A percentile compares a stretch with the other conserved stretches of the same genome.
Evolutionary conservation across 2,113 vertebrate species (phyloP).

Genomic region (Mola mola): DNA sequence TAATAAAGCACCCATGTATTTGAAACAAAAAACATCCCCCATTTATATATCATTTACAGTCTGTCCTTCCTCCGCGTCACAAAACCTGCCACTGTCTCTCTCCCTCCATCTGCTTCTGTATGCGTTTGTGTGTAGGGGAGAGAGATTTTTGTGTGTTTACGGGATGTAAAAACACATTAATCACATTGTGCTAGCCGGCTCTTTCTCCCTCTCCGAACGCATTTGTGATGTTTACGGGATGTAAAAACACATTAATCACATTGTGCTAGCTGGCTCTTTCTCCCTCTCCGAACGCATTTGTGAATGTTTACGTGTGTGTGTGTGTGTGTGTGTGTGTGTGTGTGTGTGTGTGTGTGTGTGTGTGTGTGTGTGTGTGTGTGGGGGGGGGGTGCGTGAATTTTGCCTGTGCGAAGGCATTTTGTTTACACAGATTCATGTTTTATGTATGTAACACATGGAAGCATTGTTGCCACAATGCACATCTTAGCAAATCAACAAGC

Average conservation of each 20-base stretch:
- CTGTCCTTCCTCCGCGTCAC: too few species aligned
- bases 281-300: conserved; percentile 8
- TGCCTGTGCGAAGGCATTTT: conserved; percentile 31
- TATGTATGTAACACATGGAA: conserved; percentile 41
- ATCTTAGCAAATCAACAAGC: conserved; percentile 23
- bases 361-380: not conserved
- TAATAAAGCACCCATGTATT: too few species aligned
- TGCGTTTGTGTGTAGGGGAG: not conserved
- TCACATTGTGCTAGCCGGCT: conserved; percentile 28
- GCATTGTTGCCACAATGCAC: conserved; percentile 14
- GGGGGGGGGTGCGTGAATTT: not conserved
- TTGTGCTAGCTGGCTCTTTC: conserved; percentile 10
- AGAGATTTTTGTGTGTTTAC: not conserved
- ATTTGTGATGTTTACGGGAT: conserved; percentile 21
- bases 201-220: not conserved
- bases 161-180: conserved; percentile 28
- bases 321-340: not conserved
- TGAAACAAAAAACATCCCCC: too few species aligned
- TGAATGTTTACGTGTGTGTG: conserved; percentile 12
- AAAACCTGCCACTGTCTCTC: not conserved
- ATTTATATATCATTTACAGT: too few species aligned
- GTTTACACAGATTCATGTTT: conserved; percentile 48
- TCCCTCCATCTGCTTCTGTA: not conserved
- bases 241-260: conserved; percentile 45
- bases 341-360: not conserved